Evolutionary conservation across 1,140 invertebrate species (phyloP).

Genomic region (Ceratosolen solmsi): DNA sequence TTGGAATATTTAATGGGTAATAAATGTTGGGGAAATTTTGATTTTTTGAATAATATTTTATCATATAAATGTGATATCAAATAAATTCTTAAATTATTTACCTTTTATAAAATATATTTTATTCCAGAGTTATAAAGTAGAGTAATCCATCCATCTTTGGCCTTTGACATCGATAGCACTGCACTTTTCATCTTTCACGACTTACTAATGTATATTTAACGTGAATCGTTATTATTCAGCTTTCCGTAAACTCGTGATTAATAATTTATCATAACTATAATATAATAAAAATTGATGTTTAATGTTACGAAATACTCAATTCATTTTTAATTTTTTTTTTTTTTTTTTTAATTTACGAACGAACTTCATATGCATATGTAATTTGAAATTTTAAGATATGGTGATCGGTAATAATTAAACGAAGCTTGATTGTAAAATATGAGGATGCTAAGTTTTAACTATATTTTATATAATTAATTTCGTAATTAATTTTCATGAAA

Average conservation of each 20-base stretch:
- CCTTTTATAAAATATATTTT: constrained; percentile 2
- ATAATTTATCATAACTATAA: constrained; percentile 7
- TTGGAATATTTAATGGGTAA: too few species aligned
- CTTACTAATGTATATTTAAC: constrained; percentile 42
- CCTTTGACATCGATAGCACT: constrained; percentile 26
- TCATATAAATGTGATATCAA: too few species aligned
- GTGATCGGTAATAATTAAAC: too few species aligned
- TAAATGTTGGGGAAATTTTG: too few species aligned
- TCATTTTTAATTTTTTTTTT: too few species aligned
- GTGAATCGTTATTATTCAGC: constrained; percentile 13
- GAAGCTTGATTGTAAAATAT: too few species aligned
- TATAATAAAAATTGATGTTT: background rate
- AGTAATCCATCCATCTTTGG: constrained; percentile 20
- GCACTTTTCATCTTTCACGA: constrained; percentile 44
- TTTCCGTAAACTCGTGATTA: constrained; percentile 24
- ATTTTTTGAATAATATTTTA: too few species aligned
- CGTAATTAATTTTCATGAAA: background rate
- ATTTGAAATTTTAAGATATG: too few species aligned
- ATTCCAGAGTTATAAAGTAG: background rate
- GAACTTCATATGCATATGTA: too few species aligned
- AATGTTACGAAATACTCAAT: background rate
- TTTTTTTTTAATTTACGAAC: too few species aligned
- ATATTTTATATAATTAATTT: background rate
- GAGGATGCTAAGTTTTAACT: background rate
- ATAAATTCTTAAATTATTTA: background rate